Conservation (phyloP, 2,888 invertebrate species). For the Amblyjoppa proteus region DNA sequence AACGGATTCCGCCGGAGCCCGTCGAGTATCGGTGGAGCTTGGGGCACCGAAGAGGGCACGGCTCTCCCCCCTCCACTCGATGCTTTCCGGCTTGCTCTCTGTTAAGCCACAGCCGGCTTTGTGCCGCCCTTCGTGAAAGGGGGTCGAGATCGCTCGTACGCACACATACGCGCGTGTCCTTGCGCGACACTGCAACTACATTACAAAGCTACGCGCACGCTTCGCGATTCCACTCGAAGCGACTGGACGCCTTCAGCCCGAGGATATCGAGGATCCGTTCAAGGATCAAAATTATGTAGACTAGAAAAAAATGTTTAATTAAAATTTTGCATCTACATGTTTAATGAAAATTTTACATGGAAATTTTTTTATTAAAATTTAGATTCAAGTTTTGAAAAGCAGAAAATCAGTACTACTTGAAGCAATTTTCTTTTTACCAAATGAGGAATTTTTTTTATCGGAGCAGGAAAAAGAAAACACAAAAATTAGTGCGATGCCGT, state of each 20-base stretch:
- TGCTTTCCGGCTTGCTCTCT: conserved; percentile 6
- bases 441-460: too few species aligned
- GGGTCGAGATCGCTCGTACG: conserved; percentile 54
- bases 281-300: not conserved
- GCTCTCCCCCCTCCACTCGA: conserved; percentile 10
- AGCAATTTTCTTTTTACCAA: not conserved
- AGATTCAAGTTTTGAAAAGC: not conserved
- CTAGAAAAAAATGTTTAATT: not conserved
- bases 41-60: conserved; percentile 21
- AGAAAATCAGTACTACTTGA: not conserved
- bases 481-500: not conserved
- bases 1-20: conserved; percentile 25
- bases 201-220: not conserved
- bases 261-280: not conserved
- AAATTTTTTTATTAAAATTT: not conserved
- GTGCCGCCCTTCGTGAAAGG: conserved; percentile 54
- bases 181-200: conserved; percentile 20
- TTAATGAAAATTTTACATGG: not conserved
- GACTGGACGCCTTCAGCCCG: not conserved
- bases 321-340: not conserved
- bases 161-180: conserved; percentile 27
- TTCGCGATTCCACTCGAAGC: not conserved
- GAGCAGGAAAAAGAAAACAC: not conserved
- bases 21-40: conserved; percentile 3
- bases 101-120: conserved; percentile 21